Conservation (phyloP, 2,113 vertebrate species). For the Trichechus manatus region DNA sequence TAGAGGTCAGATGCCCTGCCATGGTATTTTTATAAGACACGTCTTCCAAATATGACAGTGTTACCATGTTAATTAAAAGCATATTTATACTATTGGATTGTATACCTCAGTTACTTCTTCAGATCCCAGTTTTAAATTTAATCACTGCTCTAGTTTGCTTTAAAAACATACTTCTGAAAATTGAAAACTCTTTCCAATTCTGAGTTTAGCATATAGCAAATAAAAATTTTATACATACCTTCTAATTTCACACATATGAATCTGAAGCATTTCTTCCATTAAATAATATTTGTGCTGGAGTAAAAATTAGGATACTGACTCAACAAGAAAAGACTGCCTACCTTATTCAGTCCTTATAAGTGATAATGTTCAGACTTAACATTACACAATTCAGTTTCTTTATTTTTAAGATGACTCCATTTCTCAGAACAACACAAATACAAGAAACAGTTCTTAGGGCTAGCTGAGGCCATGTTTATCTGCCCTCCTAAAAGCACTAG, state of each 20-base stretch:
- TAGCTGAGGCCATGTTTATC: constrained; percentile 23
- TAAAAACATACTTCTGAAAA: constrained; percentile 35
- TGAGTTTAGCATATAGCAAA: not conserved
- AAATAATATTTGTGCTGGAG: constrained; percentile 8
- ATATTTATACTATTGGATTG: not conserved
- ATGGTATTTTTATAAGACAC: not conserved
- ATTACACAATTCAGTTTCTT: constrained; percentile 54
- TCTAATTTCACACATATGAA: constrained; percentile 47
- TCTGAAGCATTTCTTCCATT: constrained; percentile 14
- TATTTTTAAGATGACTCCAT: constrained; percentile 76
- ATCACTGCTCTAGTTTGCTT: constrained; percentile 15
- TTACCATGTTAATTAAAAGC: constrained; percentile 36
- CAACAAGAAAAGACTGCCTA: not conserved
- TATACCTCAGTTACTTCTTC: not conserved
- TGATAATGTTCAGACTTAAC: constrained; percentile 44
- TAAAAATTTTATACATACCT: constrained; percentile 19
- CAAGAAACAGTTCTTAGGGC: constrained; percentile 46
- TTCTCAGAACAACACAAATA: constrained; percentile 74
- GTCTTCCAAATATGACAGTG: constrained; percentile 31
- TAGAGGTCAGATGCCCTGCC: no score
- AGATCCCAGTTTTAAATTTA: constrained; percentile 27
- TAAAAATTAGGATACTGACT: constrained; percentile 52
- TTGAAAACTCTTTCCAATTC: not conserved
- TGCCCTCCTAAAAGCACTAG: constrained; percentile 60
- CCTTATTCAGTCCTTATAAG: constrained; percentile 2